phyloP scores from a whole-genome alignment of 2,888 invertebrate genomes.

The Tetragonula carbonaria region DNA sequence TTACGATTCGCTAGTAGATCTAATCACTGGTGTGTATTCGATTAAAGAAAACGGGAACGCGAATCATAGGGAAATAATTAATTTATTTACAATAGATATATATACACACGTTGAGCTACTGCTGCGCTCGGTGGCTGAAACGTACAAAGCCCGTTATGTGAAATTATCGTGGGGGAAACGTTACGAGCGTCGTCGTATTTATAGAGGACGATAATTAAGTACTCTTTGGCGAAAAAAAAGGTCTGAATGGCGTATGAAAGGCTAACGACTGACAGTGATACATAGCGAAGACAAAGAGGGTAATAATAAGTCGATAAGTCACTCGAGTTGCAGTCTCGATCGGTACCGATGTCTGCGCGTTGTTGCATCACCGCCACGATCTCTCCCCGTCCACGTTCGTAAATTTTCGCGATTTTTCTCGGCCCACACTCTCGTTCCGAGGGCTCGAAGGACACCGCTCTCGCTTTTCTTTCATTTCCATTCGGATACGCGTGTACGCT shows the following conservation, averaged over 20 bases:
- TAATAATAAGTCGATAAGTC: conserved; percentile 68
- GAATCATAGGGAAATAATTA: neutral
- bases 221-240: conserved; percentile 47
- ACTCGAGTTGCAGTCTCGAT: conserved; percentile 43
- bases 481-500: neutral
- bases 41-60: neutral
- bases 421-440: conserved; percentile 26
- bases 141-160: conserved; percentile 57
- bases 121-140: conserved; percentile 8
- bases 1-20: neutral
- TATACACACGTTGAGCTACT: too few species aligned
- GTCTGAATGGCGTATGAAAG: conserved; percentile 67
- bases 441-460: neutral
- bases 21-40: neutral
- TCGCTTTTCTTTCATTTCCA: neutral
- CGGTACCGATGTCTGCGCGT: conserved; percentile 37
- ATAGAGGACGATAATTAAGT: conserved; percentile 67
- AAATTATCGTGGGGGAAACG: conserved; percentile 55
- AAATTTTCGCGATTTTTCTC: conserved; percentile 59
- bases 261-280: conserved; percentile 61
- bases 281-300: conserved; percentile 61
- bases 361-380: conserved; percentile 54
- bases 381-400: conserved; percentile 41
- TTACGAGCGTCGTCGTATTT: conserved; percentile 53
- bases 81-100: conserved; percentile 13